Evolutionary conservation across 1,140 invertebrate species (phyloP).

Genomic region (Drosophila varians): DNA sequence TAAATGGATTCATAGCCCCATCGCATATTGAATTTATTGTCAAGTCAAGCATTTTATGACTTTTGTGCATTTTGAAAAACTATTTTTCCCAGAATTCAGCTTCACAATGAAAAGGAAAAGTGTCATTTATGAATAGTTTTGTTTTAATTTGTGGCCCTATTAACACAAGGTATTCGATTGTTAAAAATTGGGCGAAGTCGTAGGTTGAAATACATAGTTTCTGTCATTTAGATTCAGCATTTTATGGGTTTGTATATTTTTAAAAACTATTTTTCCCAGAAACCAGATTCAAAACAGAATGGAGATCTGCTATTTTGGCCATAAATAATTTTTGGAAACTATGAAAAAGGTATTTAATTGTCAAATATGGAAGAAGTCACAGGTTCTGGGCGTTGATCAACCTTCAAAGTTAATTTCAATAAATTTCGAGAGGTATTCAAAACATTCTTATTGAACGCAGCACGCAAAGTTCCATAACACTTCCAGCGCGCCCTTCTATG

Average conservation of each 20-base stretch:
- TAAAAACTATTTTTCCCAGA: too few relatives aligned
- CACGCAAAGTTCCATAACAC: conserved; percentile 51
- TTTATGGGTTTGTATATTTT: background rate
- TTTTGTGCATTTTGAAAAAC: conserved; percentile 2
- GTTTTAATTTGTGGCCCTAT: background rate
- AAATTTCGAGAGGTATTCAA: conserved; percentile 16
- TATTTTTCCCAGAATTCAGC: conserved; percentile 1
- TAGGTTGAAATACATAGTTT: too few relatives aligned
- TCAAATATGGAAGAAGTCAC: too few relatives aligned
- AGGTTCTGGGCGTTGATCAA: background rate
- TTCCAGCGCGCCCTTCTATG: conserved; percentile 58
- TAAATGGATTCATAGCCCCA: conserved; percentile 22
- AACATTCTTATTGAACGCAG: conserved; percentile 21
- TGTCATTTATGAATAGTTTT: background rate
- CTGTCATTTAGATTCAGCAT: too few relatives aligned
- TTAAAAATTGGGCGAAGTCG: too few relatives aligned
- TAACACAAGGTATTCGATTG: too few relatives aligned
- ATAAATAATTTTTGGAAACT: too few relatives aligned
- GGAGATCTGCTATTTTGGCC: too few relatives aligned
- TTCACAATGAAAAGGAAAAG: conserved; percentile 29
- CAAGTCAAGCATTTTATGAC: conserved; percentile 31
- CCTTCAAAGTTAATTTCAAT: background rate
- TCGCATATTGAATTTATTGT: conserved; percentile 36
- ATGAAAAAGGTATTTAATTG: too few relatives aligned
- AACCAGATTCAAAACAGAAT: too few relatives aligned